Conservation (phyloP, 2,888 invertebrate species). For the Hydriomena furcata region DNA sequence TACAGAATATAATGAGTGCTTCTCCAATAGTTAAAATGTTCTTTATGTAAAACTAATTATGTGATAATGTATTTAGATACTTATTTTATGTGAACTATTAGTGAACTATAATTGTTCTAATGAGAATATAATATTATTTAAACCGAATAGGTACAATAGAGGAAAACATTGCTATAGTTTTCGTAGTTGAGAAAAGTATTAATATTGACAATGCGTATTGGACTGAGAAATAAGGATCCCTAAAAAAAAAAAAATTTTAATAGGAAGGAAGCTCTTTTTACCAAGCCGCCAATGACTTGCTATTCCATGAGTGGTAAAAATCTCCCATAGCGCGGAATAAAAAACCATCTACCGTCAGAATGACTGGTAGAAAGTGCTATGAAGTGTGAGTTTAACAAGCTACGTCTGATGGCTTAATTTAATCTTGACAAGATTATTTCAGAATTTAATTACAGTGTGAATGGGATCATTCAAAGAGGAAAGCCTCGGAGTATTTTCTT, state of each 20-base stretch:
- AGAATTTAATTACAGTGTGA: not conserved
- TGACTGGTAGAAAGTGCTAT: slow-evolving; percentile 53
- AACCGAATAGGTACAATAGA: no score
- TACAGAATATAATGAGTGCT: no score
- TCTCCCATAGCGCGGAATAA: slow-evolving; percentile 34
- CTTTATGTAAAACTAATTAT: no score
- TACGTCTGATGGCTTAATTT: slow-evolving; percentile 66
- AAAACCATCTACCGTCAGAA: slow-evolving; percentile 49
- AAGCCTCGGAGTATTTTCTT: no score
- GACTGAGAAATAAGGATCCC: slow-evolving; percentile 5
- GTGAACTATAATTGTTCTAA: no score
- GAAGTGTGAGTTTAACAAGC: slow-evolving; percentile 58
- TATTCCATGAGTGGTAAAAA: slow-evolving; percentile 43
- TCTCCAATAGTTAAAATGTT: no score
- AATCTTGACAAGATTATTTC: slow-evolving; percentile 46
- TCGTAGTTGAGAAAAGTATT: no score
- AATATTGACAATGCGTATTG: no score
- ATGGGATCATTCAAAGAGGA: not conserved
- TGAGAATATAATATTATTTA: no score
- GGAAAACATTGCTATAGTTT: no score
- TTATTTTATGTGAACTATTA: no score
- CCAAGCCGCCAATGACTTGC: slow-evolving; percentile 66
- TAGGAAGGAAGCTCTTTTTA: slow-evolving; percentile 60
- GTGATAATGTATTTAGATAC: no score
- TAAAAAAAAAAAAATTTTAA: slow-evolving; percentile 23